phyloP scores from a whole-genome alignment of 1,140 invertebrate genomes.

The Polypedilum vanderplanki region DNA sequence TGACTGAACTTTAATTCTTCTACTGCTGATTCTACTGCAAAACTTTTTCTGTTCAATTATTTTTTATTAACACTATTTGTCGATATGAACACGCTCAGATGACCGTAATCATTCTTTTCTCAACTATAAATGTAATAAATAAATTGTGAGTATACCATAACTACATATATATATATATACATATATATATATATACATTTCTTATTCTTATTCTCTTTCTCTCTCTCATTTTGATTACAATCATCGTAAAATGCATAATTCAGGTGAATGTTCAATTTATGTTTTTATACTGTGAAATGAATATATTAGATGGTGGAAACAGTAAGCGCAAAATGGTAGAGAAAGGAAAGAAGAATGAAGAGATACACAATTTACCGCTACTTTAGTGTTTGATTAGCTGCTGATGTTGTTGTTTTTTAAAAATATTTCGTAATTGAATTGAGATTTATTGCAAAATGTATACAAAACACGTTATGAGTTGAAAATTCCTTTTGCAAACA shows the following conservation, averaged over 20 bases:
- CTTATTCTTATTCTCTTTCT: too few species aligned
- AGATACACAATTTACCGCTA: constrained; percentile 17
- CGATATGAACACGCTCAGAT: too few species aligned
- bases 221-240: too few species aligned
- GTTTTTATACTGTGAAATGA: neutral
- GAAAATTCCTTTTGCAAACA: neutral
- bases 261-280: constrained; percentile 6
- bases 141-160: too few species aligned
- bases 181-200: too few species aligned
- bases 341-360: neutral
- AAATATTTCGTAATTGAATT: neutral
- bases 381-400: constrained; percentile 1
- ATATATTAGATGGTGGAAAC: neutral
- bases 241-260: neutral
- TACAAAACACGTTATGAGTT: neutral
- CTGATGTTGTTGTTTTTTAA: neutral
- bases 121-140: too few species aligned
- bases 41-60: too few species aligned
- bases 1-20: neutral
- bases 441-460: neutral
- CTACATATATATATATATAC: too few species aligned
- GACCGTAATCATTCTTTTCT: too few species aligned
- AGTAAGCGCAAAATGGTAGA: neutral
- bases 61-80: too few species aligned
- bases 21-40: too few species aligned